Evolutionary conservation across 2,888 invertebrate species (phyloP).

Genomic region (Tortrix viridana): DNA sequence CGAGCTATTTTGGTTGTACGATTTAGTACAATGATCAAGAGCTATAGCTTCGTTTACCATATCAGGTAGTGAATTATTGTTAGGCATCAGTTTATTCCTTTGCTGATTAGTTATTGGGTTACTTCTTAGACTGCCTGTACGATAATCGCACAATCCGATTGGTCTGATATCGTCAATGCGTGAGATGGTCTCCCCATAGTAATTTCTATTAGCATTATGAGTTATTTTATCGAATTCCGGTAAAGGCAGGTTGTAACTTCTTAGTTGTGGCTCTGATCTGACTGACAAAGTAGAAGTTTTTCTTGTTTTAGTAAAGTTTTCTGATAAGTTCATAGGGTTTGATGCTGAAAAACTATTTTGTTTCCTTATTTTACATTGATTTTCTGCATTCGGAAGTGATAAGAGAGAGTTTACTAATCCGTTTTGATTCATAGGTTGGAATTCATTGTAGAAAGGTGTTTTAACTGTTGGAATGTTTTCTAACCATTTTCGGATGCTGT

Average conservation of each 20-base stretch:
- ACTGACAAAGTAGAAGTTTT: conserved; percentile 69
- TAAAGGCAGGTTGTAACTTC: conserved; percentile 73
- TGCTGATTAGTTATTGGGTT: conserved; percentile 52
- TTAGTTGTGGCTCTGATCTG: conserved; percentile 71
- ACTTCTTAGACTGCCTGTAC: conserved; percentile 56
- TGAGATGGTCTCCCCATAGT: conserved; percentile 63
- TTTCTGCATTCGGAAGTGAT: conserved; percentile 62
- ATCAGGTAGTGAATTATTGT: conserved; percentile 81
- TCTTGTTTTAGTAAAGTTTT: conserved; percentile 59
- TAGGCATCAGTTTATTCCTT: conserved; percentile 55
- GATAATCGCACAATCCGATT: conserved; percentile 58
- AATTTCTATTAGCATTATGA: conserved; percentile 53
- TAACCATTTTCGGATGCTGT: conserved; percentile 90
- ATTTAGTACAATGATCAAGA: conserved; percentile 76
- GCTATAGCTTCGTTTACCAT: conserved; percentile 88
- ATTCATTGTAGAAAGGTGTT: conserved; percentile 59
- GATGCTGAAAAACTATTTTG: conserved; percentile 69
- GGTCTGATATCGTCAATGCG: conserved; percentile 64
- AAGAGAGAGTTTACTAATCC: conserved; percentile 65
- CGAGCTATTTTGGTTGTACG: conserved; percentile 70
- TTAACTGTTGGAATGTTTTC: conserved; percentile 86
- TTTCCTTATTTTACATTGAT: conserved; percentile 61
- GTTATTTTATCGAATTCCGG: conserved; percentile 65
- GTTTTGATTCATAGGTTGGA: conserved; percentile 54
- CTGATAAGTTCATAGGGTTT: conserved; percentile 56